phyloP scores from a whole-genome alignment of 1,140 invertebrate species.

The Caenorhabditis remanei region DNA sequence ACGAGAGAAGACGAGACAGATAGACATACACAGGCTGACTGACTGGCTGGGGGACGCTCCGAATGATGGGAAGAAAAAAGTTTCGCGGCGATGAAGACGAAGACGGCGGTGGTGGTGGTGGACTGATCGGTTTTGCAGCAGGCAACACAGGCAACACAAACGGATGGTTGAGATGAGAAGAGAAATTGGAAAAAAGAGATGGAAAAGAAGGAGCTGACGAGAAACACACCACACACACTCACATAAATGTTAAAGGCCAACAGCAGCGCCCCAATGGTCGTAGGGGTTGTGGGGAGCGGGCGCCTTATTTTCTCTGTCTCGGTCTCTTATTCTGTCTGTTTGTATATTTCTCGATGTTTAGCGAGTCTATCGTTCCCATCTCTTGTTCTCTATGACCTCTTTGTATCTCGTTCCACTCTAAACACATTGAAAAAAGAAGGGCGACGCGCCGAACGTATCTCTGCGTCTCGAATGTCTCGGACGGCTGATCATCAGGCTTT shows the following conservation, averaged over 20 bases:
- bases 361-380: constrained; percentile 1
- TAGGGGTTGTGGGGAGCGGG: constrained; percentile 43
- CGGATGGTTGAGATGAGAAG: constrained; percentile 45
- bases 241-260: constrained; percentile 53
- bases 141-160: constrained; percentile 28
- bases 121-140: constrained; percentile 55
- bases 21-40: constrained; percentile 52
- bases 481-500: constrained; percentile 33
- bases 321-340: neutral
- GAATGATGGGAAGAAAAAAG: constrained; percentile 20
- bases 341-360: neutral
- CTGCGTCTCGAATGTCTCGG: constrained; percentile 17
- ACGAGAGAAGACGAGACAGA: constrained; percentile 47
- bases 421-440: constrained; percentile 1
- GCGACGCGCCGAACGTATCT: constrained; percentile 28
- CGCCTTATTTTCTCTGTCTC: constrained; percentile 6
- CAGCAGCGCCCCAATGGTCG: constrained; percentile 48
- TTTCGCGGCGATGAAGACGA: constrained; percentile 33
- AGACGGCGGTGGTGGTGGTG: constrained; percentile 38
- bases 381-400: neutral
- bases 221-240: constrained; percentile 51
- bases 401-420: neutral
- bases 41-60: constrained; percentile 48
- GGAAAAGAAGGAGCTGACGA: constrained; percentile 45
- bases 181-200: neutral